These are phyloP conservation scores for Adoxophyes honmai DNA, from an alignment of 1,140 invertebrate genomes.

Conservation along the genomic window DNA sequence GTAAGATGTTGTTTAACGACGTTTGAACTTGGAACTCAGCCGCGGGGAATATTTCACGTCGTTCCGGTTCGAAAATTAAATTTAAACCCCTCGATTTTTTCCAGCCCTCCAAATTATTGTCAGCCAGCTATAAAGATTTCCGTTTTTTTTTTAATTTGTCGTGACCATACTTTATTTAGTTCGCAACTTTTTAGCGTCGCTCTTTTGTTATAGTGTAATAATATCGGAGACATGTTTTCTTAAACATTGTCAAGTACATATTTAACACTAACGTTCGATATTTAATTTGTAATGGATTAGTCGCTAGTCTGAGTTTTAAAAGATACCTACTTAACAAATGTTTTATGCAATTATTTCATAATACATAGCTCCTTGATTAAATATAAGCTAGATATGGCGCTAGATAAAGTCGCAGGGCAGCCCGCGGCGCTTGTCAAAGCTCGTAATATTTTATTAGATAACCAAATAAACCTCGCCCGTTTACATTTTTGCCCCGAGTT, in stretches of 20 bases:
- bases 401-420: slow-evolving; percentile 41
- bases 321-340: no score
- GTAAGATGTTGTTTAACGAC: slow-evolving; percentile 44
- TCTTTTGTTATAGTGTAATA: no score
- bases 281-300: no score
- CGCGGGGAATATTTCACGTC: slow-evolving; percentile 68
- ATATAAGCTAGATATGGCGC: slow-evolving; percentile 7
- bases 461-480: slow-evolving; percentile 64
- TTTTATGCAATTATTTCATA: no score
- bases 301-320: no score
- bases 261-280: no score
- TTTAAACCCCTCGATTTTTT: slow-evolving; percentile 74
- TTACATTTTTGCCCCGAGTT: slow-evolving; percentile 48
- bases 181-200: neutral
- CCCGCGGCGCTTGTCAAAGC: slow-evolving; percentile 65
- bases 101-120: slow-evolving; percentile 68
- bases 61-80: slow-evolving; percentile 72
- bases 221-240: no score
- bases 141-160: slow-evolving; percentile 39
- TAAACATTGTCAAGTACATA: no score
- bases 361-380: neutral
- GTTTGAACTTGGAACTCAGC: slow-evolving; percentile 52
- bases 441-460: slow-evolving; percentile 76
- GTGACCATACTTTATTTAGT: slow-evolving; percentile 23
- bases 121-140: slow-evolving; percentile 54